A percentile compares a stretch with the other conserved stretches of the same genome.
Conservation (phyloP, 2,888 invertebrate genomes). For the Xestia c-nigrum region DNA sequence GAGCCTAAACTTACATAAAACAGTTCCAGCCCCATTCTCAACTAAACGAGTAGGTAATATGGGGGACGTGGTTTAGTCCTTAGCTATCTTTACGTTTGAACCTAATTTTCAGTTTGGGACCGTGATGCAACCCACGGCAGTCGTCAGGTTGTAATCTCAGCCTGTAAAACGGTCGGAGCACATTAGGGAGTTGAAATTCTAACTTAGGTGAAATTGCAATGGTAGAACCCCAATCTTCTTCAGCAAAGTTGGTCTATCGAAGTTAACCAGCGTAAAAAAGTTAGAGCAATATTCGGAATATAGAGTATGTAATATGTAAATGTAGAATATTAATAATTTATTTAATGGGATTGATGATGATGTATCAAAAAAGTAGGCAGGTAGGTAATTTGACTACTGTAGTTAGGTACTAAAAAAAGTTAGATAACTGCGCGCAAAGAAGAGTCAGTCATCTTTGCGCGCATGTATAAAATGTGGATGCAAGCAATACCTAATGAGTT, state of each 20-base stretch:
- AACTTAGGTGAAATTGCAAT: slow-evolving; percentile 49
- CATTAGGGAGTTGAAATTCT: slow-evolving; percentile 60
- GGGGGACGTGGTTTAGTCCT: slow-evolving; percentile 14
- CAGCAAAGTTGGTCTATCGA: slow-evolving; percentile 40
- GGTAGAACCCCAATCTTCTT: slow-evolving; percentile 30
- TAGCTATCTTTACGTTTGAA: slow-evolving; percentile 28
- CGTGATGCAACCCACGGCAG: slow-evolving; percentile 47
- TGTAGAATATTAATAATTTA: no score
- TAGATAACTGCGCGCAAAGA: no score
- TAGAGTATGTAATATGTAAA: neutral
- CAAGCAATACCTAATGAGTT: no score
- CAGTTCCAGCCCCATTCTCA: slow-evolving; percentile 15
- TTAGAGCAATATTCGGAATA: neutral
- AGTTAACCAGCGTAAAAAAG: slow-evolving; percentile 38
- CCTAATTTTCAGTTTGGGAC: slow-evolving; percentile 49
- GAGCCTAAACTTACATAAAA: slow-evolving; percentile 14
- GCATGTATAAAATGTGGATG: no score
- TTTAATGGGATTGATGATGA: no score
- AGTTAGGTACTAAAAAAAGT: no score
- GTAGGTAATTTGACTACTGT: neutral
- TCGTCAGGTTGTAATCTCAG: slow-evolving; percentile 54
- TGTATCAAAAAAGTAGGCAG: neutral
- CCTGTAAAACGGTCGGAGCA: slow-evolving; percentile 53
- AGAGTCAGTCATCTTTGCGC: no score
- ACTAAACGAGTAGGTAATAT: slow-evolving; percentile 32